These are phyloP conservation scores for Nixonia krombeini DNA, from an alignment of 1,140 invertebrate species.

Conservation along the genomic window DNA sequence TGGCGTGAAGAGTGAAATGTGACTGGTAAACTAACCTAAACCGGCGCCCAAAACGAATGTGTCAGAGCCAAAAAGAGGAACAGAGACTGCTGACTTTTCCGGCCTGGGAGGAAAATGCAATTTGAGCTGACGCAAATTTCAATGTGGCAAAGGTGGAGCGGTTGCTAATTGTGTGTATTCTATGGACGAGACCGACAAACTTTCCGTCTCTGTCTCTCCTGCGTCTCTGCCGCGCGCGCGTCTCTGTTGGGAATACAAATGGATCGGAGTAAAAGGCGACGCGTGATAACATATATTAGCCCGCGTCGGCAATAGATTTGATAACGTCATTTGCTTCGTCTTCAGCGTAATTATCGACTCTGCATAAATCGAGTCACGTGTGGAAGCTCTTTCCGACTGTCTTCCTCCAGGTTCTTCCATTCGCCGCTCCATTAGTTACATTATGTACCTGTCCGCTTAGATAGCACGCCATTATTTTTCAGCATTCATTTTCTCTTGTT, in stretches of 20 bases:
- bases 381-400: constrained; percentile 26
- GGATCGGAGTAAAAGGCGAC: constrained; percentile 3
- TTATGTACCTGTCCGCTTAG: constrained; percentile 23
- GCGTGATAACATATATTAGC: constrained; percentile 1
- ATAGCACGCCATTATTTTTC: constrained; percentile 41
- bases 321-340: constrained; percentile 29
- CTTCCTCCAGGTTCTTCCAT: constrained; percentile 33
- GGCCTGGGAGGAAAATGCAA: constrained; percentile 37
- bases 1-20: constrained; percentile 33
- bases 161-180: constrained; percentile 40
- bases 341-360: constrained; percentile 39
- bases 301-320: constrained; percentile 26
- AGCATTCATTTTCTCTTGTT: constrained; percentile 25
- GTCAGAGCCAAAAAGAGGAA: constrained; percentile 37
- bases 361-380: constrained; percentile 33
- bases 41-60: constrained; percentile 5
- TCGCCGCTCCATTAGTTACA: constrained; percentile 37
- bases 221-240: too few relatives aligned
- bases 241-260: constrained; percentile 13
- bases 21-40: constrained; percentile 34
- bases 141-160: constrained; percentile 19
- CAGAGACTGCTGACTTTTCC: constrained; percentile 40
- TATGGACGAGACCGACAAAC: constrained; percentile 5
- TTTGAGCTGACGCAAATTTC: constrained; percentile 44
- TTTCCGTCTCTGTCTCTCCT: constrained; percentile 12